Evolutionary conservation across 2,888 invertebrate species (phyloP).

Genomic region (Drosophila borealis): DNA sequence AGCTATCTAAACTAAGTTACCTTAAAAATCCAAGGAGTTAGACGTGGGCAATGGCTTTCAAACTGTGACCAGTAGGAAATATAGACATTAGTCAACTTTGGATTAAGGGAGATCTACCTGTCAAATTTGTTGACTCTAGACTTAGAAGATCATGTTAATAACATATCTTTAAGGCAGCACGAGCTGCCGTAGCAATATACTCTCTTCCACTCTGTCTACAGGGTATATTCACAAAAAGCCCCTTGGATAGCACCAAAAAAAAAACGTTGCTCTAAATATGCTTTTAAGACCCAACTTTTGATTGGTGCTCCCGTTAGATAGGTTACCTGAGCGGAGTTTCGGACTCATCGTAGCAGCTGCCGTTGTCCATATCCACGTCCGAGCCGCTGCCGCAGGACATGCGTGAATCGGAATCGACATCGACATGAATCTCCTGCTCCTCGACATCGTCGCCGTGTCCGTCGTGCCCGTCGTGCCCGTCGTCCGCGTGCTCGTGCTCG

Average conservation of each 20-base stretch:
- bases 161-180: no score
- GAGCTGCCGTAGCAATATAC: no score
- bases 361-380: constrained; percentile 85
- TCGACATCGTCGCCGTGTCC: constrained; percentile 82
- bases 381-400: constrained; percentile 85
- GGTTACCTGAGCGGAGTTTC: constrained; percentile 84
- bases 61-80: no score
- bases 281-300: background rate
- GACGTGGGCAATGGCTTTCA: no score
- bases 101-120: no score
- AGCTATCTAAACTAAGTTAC: no score
- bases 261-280: background rate
- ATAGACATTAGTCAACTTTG: no score
- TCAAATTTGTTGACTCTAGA: no score
- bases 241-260: background rate
- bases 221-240: background rate
- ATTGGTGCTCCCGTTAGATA: background rate
- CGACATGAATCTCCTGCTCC: constrained; percentile 85
- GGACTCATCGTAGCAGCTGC: constrained; percentile 85
- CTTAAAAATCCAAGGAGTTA: no score
- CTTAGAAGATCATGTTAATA: no score
- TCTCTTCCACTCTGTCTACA: no score
- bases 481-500: constrained; percentile 78
- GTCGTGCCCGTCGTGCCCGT: constrained; percentile 77
- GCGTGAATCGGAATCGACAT: constrained; percentile 84